Evolutionary conservation across 2,888 invertebrate species (phyloP), one percentile per base, ranked within the genome.

Genomic region (Drosophila mayaguana): DNA sequence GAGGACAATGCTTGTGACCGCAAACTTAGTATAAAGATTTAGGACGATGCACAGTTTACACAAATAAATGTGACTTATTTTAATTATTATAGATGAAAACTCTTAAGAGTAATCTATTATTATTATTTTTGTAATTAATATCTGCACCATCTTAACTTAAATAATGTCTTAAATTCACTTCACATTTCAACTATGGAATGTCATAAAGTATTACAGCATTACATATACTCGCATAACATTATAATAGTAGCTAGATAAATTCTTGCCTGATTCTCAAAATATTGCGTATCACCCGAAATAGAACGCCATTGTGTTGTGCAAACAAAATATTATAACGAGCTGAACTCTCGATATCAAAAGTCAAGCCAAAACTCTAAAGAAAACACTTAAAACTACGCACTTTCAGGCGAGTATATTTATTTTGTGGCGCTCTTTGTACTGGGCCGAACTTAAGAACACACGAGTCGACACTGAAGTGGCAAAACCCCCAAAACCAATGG

Each of bases 391-490:
- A 71, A 53, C 62, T 60, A 75, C 76, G 76, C 59, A 80, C 63
- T 64, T 55, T 42, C 18, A 2, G 12, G 18, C 48, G 48, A 50
- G 22, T 22, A 18, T 34, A n/a, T 53, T 65, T 34, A 36, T 20
- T 25, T 59, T 43, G 48, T 36, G 20, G 32, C 42, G 55, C 18
- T 76, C 61, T 69, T 75, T 73, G 70, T 65, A 55, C 70, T 62
- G 62, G 51, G 45, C 56, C 20, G 43, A 63, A 60, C 71, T 80
- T 65, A 61, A 80, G 77, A 66, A 55, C 80, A 76, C 66, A 70
- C 80, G 53, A 68, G 78, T 48, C 78, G 81, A 43, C 79, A 79
- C 71, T 79, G 79, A 78, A 81, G 74, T 78, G 70, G 55, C 62
- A 56, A 51, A 36, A 8, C 43, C 45, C 40, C 45, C 38, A n/a